A percentile compares a stretch with the other conserved stretches of the same genome.
Evolutionary conservation across 2,797 vertebrate species (phyloP).

Genomic region (Sphenopsis melanotis): DNA sequence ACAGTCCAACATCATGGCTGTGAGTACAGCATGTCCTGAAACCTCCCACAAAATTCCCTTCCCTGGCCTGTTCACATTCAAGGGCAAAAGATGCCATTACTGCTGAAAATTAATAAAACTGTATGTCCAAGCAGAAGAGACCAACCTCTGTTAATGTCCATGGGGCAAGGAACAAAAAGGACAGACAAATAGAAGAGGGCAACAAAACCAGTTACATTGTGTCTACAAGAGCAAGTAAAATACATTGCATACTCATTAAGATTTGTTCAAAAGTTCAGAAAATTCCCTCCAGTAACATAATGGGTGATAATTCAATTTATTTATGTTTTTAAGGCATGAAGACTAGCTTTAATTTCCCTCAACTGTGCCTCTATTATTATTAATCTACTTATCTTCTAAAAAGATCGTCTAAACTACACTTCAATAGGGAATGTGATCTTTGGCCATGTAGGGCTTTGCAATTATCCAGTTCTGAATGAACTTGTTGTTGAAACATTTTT

Average conservation of each 20-base stretch:
- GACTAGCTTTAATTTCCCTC: constrained; percentile 26
- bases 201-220: not conserved
- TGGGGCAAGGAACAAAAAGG: rapidly evolving
- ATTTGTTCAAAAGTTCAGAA: constrained; percentile 16
- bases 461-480: constrained; percentile 62
- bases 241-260: not conserved
- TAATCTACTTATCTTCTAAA: constrained; percentile 36
- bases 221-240: not conserved
- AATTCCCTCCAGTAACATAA: constrained; percentile 20
- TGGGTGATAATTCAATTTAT: constrained; percentile 41
- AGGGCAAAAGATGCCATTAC: not conserved
- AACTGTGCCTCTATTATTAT: constrained; percentile 26
- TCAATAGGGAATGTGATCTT: constrained; percentile 16
- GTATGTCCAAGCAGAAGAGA: not conserved
- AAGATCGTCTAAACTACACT: constrained; percentile 44
- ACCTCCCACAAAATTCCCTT: not conserved
- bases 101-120: not conserved
- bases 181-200: not conserved
- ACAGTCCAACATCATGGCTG: not conserved
- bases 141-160: not conserved
- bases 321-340: constrained; percentile 56
- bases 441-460: constrained; percentile 3
- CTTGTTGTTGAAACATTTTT: constrained; percentile 74
- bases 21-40: not conserved
- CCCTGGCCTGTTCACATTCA: not conserved